Conservation (phyloP, 2,113 vertebrate genomes). For the Scomber scombrus region DNA sequence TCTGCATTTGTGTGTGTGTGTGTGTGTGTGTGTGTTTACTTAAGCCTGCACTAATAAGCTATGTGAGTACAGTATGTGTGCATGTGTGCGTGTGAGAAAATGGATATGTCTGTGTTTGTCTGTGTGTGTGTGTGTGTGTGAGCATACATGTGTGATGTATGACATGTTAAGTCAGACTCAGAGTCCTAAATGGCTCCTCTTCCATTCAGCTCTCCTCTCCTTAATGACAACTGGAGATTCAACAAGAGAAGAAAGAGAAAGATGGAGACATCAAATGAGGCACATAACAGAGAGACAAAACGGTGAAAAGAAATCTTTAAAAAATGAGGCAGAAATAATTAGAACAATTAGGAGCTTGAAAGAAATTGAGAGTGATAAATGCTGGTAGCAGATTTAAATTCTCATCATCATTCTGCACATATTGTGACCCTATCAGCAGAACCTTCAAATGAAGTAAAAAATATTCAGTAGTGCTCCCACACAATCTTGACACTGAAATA, state of each 20-base stretch:
- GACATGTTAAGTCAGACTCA: conserved; percentile 22
- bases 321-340: background rate
- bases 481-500: background rate
- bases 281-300: background rate
- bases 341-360: no score
- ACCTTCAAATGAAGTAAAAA: background rate
- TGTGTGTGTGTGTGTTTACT: conserved; percentile 14
- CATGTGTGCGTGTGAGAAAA: background rate
- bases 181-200: conserved; percentile 19
- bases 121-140: conserved; percentile 3
- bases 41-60: conserved; percentile 12
- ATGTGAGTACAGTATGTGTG: background rate
- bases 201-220: conserved; percentile 9
- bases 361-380: background rate
- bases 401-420: background rate
- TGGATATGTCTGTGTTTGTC: background rate
- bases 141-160: conserved; percentile 14
- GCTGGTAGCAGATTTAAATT: background rate
- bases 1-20: background rate
- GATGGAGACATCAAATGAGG: background rate
- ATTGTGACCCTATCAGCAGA: background rate
- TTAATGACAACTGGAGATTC: conserved; percentile 7
- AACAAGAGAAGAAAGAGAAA: background rate
- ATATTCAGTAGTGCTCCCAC: background rate
- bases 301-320: no score